phyloP scores from a whole-genome alignment of 2,113 vertebrate species.

The Fukomys damarensis region DNA sequence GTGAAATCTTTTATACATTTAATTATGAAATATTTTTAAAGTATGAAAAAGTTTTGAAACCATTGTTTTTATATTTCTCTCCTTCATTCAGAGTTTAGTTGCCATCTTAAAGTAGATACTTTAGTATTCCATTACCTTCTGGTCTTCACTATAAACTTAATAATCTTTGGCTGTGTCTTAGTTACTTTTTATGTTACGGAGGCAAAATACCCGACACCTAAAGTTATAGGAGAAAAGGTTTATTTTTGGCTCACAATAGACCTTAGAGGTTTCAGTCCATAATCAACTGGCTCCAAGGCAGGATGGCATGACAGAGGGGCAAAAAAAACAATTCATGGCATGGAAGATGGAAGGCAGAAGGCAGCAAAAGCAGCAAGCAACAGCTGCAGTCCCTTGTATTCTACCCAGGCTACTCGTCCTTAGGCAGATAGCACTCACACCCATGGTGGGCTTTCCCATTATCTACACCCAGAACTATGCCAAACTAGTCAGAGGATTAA shows the following conservation, averaged over 20 bases:
- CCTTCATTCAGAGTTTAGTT: not conserved
- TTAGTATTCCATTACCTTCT: not conserved
- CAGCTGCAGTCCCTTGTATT: not conserved
- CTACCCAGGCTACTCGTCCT: not conserved
- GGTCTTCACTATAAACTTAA: not conserved
- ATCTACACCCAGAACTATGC: not conserved
- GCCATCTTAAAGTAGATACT: not conserved
- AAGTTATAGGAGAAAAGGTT: not conserved
- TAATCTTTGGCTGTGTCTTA: not conserved
- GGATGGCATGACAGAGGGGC: not conserved
- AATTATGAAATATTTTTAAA: not conserved
- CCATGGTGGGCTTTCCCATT: not conserved
- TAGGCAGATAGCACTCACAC: not conserved
- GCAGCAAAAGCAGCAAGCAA: not conserved
- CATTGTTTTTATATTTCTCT: not conserved
- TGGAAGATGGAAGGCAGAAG: not conserved
- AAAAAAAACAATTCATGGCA: not conserved
- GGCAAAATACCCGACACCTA: not conserved
- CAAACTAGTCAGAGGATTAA: not conserved
- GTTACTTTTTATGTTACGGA: not conserved
- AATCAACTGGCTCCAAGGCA: not conserved
- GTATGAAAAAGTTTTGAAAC: not conserved
- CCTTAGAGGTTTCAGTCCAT: not conserved
- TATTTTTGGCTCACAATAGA: not conserved
- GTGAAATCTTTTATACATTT: conserved; percentile 21